Evolutionary conservation across 2,797 vertebrate species (phyloP).

Genomic region (Muscicapa comitata): DNA sequence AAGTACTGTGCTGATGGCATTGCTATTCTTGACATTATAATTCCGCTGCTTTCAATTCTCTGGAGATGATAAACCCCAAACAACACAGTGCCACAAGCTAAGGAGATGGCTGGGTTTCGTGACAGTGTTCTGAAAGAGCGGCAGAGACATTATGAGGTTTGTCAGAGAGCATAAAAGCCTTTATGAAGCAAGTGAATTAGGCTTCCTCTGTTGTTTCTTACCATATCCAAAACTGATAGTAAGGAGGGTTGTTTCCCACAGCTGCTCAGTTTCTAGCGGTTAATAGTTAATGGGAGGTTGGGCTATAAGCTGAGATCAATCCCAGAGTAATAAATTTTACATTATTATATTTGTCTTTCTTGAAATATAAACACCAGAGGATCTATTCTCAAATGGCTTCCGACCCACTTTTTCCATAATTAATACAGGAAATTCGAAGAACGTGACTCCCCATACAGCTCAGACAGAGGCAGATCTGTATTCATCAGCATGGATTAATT

Average conservation of each 20-base stretch:
- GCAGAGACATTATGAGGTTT: not conserved
- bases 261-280: not conserved
- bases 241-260: not conserved
- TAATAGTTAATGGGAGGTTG: slow-evolving; percentile 42
- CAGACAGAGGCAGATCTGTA: slow-evolving; percentile 28
- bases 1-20: not conserved
- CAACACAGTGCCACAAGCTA: not conserved
- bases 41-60: not conserved
- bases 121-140: not conserved
- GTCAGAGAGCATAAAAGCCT: slow-evolving; percentile 4
- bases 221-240: not conserved
- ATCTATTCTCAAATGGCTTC: slow-evolving; percentile 58
- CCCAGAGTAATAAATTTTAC: slow-evolving; percentile 53
- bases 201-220: not conserved
- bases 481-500: slow-evolving; percentile 58
- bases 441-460: slow-evolving; percentile 24
- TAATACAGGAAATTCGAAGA: slow-evolving; percentile 61
- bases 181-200: not conserved
- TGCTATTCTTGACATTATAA: not conserved
- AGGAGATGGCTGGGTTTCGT: not conserved
- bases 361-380: slow-evolving; percentile 59
- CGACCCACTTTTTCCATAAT: slow-evolving; percentile 58
- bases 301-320: slow-evolving; percentile 31
- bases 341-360: slow-evolving; percentile 66
- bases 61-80: not conserved